These are phyloP conservation scores for Mechanitis mazaeus DNA, from an alignment of 2,888 invertebrate species.

Conservation along the genomic window DNA sequence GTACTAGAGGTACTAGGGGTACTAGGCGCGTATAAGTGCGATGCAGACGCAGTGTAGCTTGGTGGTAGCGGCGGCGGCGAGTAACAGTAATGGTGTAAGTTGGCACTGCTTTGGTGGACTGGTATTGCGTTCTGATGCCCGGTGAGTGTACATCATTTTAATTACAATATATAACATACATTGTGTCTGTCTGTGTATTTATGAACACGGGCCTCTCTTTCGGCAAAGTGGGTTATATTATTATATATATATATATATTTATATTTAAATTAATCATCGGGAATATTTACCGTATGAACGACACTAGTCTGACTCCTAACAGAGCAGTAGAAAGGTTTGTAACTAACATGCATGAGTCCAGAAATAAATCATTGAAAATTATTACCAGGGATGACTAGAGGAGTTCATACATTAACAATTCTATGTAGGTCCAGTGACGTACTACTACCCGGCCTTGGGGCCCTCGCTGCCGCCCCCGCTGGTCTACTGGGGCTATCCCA, in stretches of 20 bases:
- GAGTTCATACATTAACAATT: not conserved
- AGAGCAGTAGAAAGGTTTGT: not conserved
- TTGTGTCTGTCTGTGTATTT: conserved; percentile 30
- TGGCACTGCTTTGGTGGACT: conserved; percentile 76
- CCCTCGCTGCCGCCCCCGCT: conserved; percentile 80
- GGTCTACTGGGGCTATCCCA: conserved; percentile 96
- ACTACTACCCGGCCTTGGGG: conserved; percentile 74
- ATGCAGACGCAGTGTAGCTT: conserved; percentile 72
- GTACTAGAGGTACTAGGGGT: conserved; percentile 52
- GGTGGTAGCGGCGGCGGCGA: conserved; percentile 69
- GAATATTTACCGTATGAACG: too few species aligned
- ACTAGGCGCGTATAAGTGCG: conserved; percentile 70
- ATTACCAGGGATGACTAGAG: not conserved
- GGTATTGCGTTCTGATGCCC: conserved; percentile 71
- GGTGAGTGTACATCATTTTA: conserved; percentile 74
- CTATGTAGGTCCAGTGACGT: conserved; percentile 69
- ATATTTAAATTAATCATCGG: too few species aligned
- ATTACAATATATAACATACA: conserved; percentile 40
- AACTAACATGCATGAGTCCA: not conserved
- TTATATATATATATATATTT: too few species aligned
- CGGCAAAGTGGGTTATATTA: too few species aligned
- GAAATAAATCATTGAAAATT: not conserved
- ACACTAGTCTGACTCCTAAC: too few species aligned
- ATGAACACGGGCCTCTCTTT: too few species aligned
- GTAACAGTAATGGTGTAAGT: conserved; percentile 70